Base-by-base conservation (phyloP, 2,888 invertebrate species). In the Azorinus chamasolen region DNA sequence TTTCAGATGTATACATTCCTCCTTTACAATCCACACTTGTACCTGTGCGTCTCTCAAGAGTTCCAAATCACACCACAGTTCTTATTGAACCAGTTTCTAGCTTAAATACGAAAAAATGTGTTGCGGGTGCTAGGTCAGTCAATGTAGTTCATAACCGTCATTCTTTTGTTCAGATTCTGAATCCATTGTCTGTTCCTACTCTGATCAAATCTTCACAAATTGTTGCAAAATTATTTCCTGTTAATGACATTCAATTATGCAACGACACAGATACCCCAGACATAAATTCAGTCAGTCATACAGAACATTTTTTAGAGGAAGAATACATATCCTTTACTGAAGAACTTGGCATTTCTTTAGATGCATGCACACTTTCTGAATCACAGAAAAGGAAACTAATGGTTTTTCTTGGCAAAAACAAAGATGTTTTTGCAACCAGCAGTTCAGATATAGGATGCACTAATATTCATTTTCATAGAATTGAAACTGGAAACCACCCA, bases 261-360 rank as follows among this genome's bases (percentile, higher is more conserved):
- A 10, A 32, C 10, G 32, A 32, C 32, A 4, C 10, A 32, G 32
- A 32, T 6, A 32, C 32, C 16, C 10, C 45, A 25, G 14, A 20
- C 14, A 14, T 39, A 24, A 43, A 58, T n/a, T 45, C 43, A 20
- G 18, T 24, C 39, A 41, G 20, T 24, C 6, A 20, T 22, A 10
- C n/a, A 43, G 43, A 2, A 5, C 27, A 24, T 8, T 2, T 24
- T 16, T 18, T 18, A 54, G 61, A 61, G 4, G 61, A 61, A 27
- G 48, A 61, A 10, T 61, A 39, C 18, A 50, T 61, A 12, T 25
- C 46, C 10, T 48, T 48, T 20, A 48, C 20, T 8, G 32, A 61
- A 32, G 46, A 61, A 37, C 20, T 61, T 45, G 45, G 25, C 27
- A 50, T 61, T n/a, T 27, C 61, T 6, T 24, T 61, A 24, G 61